These are phyloP conservation scores for Corythoichthys intestinalis DNA, from an alignment of 2,113 vertebrate species.

Conservation along the genomic window DNA sequence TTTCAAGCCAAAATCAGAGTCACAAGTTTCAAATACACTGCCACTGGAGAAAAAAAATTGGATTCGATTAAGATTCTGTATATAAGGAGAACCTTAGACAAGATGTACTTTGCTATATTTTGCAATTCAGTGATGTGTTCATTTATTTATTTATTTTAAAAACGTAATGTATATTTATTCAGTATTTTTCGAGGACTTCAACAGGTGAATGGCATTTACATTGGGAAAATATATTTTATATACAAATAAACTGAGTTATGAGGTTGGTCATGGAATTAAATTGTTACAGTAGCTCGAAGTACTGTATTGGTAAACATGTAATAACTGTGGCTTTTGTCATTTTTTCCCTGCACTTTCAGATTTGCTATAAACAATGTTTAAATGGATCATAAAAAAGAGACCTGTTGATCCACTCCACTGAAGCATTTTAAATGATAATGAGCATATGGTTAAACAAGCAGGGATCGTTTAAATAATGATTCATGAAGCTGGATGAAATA, in stretches of 20 bases:
- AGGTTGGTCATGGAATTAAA: neutral
- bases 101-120: no score
- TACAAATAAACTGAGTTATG: neutral
- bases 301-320: neutral
- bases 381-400: neutral
- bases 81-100: no score
- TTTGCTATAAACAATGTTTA: neutral
- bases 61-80: no score
- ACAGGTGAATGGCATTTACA: neutral
- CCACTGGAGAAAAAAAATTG: no score
- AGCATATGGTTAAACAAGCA: neutral
- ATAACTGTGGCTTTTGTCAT: neutral
- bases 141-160: no score
- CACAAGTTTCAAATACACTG: no score
- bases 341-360: neutral
- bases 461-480: neutral
- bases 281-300: neutral
- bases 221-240: neutral
- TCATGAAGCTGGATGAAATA: neutral
- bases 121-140: no score
- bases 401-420: constrained; percentile 5
- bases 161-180: no score
- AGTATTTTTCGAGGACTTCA: no score
- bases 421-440: neutral
- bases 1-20: no score